A percentile compares a stretch with the other conserved stretches of the same genome.
Conservation (phyloP, 2,113 vertebrate genomes). For the Pristiophorus japonicus region DNA sequence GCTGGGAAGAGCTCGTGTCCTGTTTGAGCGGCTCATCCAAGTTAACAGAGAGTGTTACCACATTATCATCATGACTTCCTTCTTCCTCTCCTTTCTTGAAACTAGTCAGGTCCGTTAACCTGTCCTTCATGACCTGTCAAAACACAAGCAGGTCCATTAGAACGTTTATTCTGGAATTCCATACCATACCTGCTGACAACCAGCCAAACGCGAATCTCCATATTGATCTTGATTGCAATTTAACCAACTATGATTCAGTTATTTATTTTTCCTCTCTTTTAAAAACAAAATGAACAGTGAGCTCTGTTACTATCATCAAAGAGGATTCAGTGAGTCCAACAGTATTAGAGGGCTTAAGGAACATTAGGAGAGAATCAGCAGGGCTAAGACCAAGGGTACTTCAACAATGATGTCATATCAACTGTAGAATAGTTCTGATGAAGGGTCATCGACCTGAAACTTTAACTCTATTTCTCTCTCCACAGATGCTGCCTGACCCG, state of each 20-base stretch:
- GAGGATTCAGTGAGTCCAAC: not conserved
- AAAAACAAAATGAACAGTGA: not conserved
- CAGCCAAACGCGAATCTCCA: not conserved
- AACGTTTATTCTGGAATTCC: not conserved
- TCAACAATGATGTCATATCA: too few species aligned
- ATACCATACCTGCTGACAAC: not conserved
- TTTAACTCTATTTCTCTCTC: too few species aligned
- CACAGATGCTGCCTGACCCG: too few species aligned
- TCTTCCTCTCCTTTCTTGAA: slow-evolving; percentile 90
- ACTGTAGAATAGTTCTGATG: too few species aligned
- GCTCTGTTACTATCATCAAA: not conserved
- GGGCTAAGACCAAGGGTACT: too few species aligned
- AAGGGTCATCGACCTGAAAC: too few species aligned
- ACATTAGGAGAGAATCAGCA: not conserved
- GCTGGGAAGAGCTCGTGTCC: slow-evolving; percentile 28
- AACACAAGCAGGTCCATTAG: not conserved
- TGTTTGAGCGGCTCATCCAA: slow-evolving; percentile 26
- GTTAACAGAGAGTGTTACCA: slow-evolving; percentile 62
- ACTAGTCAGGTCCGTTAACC: slow-evolving; percentile 69
- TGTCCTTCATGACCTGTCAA: slow-evolving; percentile 86
- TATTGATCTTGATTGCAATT: not conserved
- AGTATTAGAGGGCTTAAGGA: not conserved
- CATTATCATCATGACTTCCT: slow-evolving; percentile 82
- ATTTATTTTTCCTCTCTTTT: not conserved
- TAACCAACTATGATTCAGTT: not conserved